Evolutionary conservation across 2,888 invertebrate species (phyloP), one percentile per base, ranked within the genome.

Genomic region (Noctua janthe): DNA sequence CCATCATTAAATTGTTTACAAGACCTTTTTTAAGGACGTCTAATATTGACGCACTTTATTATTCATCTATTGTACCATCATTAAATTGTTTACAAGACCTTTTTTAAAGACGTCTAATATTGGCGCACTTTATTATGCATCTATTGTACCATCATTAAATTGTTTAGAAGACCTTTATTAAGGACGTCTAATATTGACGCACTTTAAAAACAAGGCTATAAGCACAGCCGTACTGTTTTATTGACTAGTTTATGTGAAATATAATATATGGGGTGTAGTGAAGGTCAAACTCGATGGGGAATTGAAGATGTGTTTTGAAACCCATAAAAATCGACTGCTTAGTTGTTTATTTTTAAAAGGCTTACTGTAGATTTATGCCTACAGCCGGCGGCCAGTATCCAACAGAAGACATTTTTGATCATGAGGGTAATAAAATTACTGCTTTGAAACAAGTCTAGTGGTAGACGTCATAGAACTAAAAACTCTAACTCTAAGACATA

Each of bases 131-230:
- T n/a, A n/a, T 62, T 29, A 62, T 62, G 29, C 6, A 15, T 7
- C 15, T 29, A 0, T 15, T 62, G 8, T 47, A 47, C 67, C n/a
- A 81, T 39, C 7, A 70, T 73, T 51, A n/a, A 69, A 7, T 5
- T 59, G 70, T 82, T 66, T 56, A 71, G 54, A 47, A 74, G 56
- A 80, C 62, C 39, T 74, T 74, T 77, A 15, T 1, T 66, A 72
- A 78, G 76, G 72, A 74, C 77, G 59, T 59, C 51, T 77, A 73
- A 71, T 59, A 77, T 73, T 70, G 69, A 67, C 43, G 49, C 54
- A 59, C 43, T 81, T 66, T 66, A n/a, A 64, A 23, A 67, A 81
- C 76, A 84, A 84, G 84, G 80, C 51, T 71, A 71, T 23, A 10
- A 59, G 29, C 43, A 64, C 29, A 47, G 6, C 0, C 17, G 10